These are phyloP conservation scores for Chaenogobius annularis DNA, from an alignment of 2,113 vertebrate genomes.

Conservation along the genomic window DNA sequence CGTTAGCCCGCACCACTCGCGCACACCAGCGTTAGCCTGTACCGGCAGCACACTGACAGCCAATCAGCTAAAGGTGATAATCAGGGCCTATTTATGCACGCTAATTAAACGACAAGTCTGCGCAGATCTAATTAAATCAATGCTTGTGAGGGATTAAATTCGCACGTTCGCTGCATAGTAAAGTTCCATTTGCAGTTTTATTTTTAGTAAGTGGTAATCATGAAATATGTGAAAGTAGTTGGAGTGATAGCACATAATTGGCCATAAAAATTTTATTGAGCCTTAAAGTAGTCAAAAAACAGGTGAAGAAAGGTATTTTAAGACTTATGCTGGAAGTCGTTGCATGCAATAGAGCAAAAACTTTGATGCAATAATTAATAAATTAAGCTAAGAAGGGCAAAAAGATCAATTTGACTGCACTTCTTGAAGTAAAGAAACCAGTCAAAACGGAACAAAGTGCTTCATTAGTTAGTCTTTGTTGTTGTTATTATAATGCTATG, in stretches of 20 bases:
- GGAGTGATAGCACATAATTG: background rate
- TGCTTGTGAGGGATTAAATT: background rate
- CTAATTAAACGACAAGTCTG: conserved; percentile 43
- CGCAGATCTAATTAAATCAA: conserved; percentile 33
- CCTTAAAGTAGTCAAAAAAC: background rate
- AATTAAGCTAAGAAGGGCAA: background rate
- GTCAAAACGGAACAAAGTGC: background rate
- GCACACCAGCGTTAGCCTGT: background rate
- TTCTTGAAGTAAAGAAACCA: background rate
- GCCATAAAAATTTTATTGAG: background rate
- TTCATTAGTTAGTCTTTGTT: background rate
- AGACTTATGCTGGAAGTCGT: too few species aligned
- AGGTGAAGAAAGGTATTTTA: too few species aligned
- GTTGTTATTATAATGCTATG: too few species aligned
- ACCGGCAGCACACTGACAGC: conserved; percentile 10
- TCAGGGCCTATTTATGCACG: background rate
- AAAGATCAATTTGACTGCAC: background rate
- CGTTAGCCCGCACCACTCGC: background rate
- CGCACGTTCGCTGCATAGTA: background rate
- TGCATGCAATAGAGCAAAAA: too few species aligned
- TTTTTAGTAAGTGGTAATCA: conserved; percentile 24
- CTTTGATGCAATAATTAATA: too few species aligned
- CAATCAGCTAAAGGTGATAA: conserved; percentile 10
- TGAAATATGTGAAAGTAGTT: conserved; percentile 22
- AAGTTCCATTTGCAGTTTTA: conserved; percentile 17